Evolutionary conservation across 1,140 invertebrate species (phyloP).

Genomic region (Brachionus sp.): DNA sequence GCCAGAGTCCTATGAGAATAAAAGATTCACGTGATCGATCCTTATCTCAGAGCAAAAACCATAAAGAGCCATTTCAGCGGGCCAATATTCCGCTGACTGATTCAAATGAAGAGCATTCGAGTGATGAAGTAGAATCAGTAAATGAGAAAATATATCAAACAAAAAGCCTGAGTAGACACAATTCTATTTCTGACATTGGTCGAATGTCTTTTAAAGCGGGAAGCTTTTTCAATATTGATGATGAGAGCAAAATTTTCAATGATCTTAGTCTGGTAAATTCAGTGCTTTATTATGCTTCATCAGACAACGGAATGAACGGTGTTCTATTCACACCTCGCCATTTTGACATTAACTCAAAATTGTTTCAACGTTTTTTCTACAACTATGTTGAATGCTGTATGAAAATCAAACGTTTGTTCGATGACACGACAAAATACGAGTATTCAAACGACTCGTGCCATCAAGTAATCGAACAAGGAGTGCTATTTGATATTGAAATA

Average conservation of each 20-base stretch:
- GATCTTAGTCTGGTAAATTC: not conserved
- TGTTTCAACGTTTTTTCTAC: slow-evolving; percentile 6
- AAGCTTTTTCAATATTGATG: not conserved
- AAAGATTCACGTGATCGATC: not conserved
- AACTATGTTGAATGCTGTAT: not conserved
- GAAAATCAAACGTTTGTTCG: slow-evolving; percentile 14
- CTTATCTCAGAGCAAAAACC: not conserved
- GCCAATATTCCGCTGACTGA: not conserved
- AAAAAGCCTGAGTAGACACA: not conserved
- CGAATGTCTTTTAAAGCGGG: not conserved
- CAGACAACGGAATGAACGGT: not conserved
- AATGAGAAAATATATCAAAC: slow-evolving; percentile 26
- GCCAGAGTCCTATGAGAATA: not conserved
- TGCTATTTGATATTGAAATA: not conserved
- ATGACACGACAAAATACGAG: not conserved
- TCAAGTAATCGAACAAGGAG: slow-evolving; percentile 24
- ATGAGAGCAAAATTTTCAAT: not conserved
- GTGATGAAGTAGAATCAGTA: not conserved
- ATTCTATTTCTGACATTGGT: slow-evolving; percentile 1
- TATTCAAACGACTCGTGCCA: not conserved
- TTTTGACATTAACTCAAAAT: not conserved
- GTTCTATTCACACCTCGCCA: not conserved
- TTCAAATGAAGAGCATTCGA: not conserved
- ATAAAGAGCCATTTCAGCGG: too few relatives aligned
- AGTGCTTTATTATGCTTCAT: not conserved